phyloP scores from a whole-genome alignment of 2,113 vertebrate genomes.

The Equus przewalskii region DNA sequence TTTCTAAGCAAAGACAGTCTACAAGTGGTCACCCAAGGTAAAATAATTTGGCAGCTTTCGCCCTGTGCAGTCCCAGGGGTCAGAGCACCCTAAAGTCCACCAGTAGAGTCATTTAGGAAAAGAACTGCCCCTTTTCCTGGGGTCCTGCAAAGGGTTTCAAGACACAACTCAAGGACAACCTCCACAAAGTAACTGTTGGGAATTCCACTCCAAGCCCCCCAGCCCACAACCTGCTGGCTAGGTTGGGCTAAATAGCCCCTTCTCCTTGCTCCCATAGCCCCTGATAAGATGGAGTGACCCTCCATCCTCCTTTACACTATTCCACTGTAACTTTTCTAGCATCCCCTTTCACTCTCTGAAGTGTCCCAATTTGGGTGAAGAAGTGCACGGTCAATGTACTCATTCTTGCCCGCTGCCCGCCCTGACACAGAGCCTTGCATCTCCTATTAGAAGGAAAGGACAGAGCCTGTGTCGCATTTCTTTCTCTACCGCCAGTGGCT shows the following conservation, averaged over 20 bases:
- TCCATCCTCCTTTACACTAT: not conserved
- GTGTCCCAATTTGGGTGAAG: not conserved
- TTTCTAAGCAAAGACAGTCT: not conserved
- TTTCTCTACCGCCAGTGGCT: not conserved
- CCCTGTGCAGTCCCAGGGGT: not conserved
- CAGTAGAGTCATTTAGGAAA: not conserved
- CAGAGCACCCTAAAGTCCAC: not conserved
- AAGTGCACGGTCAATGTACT: not conserved
- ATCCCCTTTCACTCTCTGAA: not conserved
- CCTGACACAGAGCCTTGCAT: not conserved
- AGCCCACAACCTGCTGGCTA: not conserved
- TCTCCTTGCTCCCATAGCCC: not conserved
- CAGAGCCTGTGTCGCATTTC: not conserved
- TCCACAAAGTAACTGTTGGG: not conserved
- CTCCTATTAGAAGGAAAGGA: not conserved
- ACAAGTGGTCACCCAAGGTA: not conserved
- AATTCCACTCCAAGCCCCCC: not conserved
- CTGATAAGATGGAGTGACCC: not conserved
- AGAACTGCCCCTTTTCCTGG: not conserved
- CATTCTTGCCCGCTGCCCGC: not conserved
- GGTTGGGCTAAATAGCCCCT: not conserved
- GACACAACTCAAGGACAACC: not conserved
- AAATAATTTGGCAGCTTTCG: not conserved
- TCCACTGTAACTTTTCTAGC: not conserved
- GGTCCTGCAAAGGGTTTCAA: not conserved